phyloP scores from a whole-genome alignment of 2,113 vertebrate genomes.

The Catharus bicknelli region DNA sequence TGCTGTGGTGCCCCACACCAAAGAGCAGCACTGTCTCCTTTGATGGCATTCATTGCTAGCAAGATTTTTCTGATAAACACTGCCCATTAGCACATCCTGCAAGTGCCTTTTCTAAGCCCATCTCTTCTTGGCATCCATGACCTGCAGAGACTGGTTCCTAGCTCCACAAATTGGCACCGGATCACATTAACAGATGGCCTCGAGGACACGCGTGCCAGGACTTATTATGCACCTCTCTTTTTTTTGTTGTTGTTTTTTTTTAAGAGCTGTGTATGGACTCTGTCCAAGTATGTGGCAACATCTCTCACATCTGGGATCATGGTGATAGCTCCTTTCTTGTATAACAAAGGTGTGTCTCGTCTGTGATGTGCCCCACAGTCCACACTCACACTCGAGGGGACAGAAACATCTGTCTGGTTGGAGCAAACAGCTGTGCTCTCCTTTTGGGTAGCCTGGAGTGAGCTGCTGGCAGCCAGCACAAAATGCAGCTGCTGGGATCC shows the following conservation, averaged over 20 bases:
- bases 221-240: background rate
- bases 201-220: background rate
- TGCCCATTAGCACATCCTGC: constrained; percentile 13
- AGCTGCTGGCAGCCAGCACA: background rate
- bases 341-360: background rate
- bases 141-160: background rate
- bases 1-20: background rate
- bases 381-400: background rate
- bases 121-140: background rate
- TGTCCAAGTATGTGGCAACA: background rate
- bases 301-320: background rate
- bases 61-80: constrained; percentile 13
- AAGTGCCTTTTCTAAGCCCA: background rate
- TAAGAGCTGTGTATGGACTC: background rate
- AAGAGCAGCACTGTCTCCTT: background rate
- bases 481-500: background rate
- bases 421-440: background rate
- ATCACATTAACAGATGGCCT: constrained; percentile 7
- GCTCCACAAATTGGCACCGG: background rate
- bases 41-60: background rate
- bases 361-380: background rate
- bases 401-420: background rate
- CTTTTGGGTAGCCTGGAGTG: background rate
- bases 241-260: background rate
- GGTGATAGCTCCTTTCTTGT: background rate